Evolutionary conservation across 2,113 vertebrate species (phyloP), one percentile per base, ranked within the genome.

Genomic region (Notothenia coriiceps): DNA sequence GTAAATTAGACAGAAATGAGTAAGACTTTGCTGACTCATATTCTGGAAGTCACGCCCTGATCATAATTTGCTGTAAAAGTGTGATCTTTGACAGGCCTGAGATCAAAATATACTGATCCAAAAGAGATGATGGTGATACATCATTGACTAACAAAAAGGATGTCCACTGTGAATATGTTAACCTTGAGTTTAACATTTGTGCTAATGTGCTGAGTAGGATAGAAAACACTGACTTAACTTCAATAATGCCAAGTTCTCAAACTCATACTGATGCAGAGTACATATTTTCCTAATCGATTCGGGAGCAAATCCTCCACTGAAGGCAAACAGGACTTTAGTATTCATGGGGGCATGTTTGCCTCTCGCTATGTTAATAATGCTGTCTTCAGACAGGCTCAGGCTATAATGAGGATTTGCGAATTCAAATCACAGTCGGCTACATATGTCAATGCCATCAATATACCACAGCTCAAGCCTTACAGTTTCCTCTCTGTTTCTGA

Each of bases 251-350:
- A 72, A 86, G 83, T 91, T 91, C 85, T 86, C 82, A 46, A 85
- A 79, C 86, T 90, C 84, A 90, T 91, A 90, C 88, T 87, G 88
- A 94, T 94, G 91, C 90, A 91, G 86, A 90, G 92, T 93, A 92
- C 92, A 94, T 94, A 94, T 94, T 92, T 94, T 92, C 81, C 81
- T 88, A 93, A 94, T 94, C 84, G 94, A 93, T 93, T 88, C 79
- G 63, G 73, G 70, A 40, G 73, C 85, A 89, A 89, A 92, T 89
- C 90, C 89, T 86, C 84, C 80, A 52, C 82, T 82, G 88, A 91
- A 91, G 86, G 85, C 82, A 90, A 92, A 91, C 80, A 83, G 71
- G 68, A 64, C 85, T 86, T 94, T 91, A 85, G 89, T 92, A 93
- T 95, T 94, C 94, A 88, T 66, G 68, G 69, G 82, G 78, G 81